Percentiles rank a stretch among this genome's conserved stretches.
Evolutionary conservation across 1,140 invertebrate genomes (phyloP).

Genomic region (Bombus picipes): DNA sequence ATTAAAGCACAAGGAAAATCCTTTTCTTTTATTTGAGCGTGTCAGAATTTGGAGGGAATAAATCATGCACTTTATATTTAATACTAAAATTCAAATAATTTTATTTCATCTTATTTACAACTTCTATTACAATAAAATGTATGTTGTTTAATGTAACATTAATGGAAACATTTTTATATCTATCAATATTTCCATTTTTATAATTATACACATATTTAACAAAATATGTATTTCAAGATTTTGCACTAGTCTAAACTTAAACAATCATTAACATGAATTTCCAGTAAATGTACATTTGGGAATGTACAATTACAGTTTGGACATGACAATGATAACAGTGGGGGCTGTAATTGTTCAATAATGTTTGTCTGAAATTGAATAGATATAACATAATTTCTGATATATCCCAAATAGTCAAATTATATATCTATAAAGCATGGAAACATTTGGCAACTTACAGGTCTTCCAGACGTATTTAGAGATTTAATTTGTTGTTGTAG

Average conservation of each 20-base stretch:
- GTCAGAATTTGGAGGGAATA: neutral
- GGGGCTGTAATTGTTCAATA: neutral
- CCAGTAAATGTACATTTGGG: neutral
- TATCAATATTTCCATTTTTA: neutral
- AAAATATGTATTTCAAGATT: neutral
- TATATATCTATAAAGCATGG: neutral
- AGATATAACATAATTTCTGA: neutral
- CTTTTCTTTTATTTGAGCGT: neutral
- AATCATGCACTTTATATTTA: neutral
- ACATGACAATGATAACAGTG: neutral
- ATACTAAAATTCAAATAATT: conserved; percentile 1
- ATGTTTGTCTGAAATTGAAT: neutral
- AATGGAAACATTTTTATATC: neutral
- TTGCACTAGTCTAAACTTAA: neutral
- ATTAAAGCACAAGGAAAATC: neutral
- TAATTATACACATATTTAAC: neutral
- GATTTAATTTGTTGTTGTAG: neutral
- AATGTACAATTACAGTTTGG: neutral
- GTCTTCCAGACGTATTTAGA: neutral
- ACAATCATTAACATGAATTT: neutral
- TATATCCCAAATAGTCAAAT: neutral
- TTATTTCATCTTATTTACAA: conserved; percentile 17
- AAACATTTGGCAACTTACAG: conserved; percentile 9
- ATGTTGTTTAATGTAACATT: neutral
- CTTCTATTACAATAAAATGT: neutral